phyloP scores from a whole-genome alignment of 2,888 invertebrate genomes.

The Sinhomidia bicolor region DNA sequence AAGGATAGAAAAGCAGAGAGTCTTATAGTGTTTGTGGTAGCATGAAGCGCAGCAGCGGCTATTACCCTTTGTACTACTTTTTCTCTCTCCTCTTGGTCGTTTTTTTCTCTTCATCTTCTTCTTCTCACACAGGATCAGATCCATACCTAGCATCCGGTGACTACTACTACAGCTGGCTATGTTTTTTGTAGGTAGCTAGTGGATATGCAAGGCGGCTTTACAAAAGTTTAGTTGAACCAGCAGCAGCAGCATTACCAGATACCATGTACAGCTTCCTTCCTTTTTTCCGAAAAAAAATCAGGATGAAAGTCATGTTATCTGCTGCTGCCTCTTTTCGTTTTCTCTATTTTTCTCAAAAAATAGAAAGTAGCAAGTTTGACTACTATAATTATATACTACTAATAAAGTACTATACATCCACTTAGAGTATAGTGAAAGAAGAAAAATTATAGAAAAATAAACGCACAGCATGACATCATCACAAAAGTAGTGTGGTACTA shows the following conservation, averaged over 20 bases:
- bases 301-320: conserved; percentile 49
- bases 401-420: too few relatives aligned
- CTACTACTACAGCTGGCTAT: neutral
- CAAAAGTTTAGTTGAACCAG: neutral
- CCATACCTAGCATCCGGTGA: conserved; percentile 64
- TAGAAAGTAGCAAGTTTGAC: neutral
- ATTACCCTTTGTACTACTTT: conserved; percentile 61
- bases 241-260: too few relatives aligned
- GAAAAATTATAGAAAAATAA: neutral
- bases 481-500: neutral
- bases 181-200: too few relatives aligned
- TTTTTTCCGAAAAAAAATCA: conserved; percentile 33
- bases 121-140: conserved; percentile 14
- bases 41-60: conserved; percentile 9
- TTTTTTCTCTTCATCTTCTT: conserved; percentile 7
- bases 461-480: neutral
- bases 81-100: too few relatives aligned
- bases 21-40: neutral
- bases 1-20: neutral
- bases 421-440: too few relatives aligned
- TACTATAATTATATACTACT: neutral
- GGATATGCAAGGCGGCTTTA: neutral
- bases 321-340: neutral
- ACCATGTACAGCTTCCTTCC: conserved; percentile 60
- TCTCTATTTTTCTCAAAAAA: neutral